A percentile compares a stretch with the other conserved stretches of the same genome.
Conservation (phyloP, 2,113 vertebrate genomes). For the Rhadina sibilatrix region DNA sequence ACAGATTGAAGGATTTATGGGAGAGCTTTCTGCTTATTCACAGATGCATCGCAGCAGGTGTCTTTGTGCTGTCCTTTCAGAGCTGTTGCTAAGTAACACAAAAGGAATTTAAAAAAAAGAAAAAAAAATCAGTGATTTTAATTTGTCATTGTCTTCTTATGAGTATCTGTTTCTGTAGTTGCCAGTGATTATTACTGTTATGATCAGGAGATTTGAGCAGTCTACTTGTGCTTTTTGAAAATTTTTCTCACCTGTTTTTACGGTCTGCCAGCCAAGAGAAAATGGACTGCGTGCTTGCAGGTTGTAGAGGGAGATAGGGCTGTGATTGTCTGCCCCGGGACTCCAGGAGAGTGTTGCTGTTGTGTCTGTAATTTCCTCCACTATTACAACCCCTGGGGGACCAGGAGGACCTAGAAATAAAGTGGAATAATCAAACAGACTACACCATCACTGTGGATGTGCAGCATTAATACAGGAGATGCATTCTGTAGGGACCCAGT, state of each 20-base stretch:
- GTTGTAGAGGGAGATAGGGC: constrained; percentile 90
- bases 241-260: constrained; percentile 87
- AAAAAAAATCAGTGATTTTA: background rate
- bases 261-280: constrained; percentile 96
- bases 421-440: constrained; percentile 28
- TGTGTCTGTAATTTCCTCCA: constrained; percentile 92
- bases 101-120: background rate
- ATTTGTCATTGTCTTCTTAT: background rate
- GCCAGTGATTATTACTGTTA: background rate
- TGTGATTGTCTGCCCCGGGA: constrained; percentile 92
- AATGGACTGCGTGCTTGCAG: constrained; percentile 95
- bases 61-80: constrained; percentile 35
- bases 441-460: background rate
- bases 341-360: constrained; percentile 95
- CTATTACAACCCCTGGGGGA: constrained; percentile 94
- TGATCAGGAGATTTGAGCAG: background rate
- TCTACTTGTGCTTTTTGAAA: background rate
- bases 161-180: background rate
- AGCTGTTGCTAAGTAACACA: background rate
- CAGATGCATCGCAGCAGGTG: background rate
- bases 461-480: background rate
- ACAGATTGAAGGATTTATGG: background rate
- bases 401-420: constrained; percentile 87
- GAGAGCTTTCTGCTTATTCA: constrained; percentile 13
- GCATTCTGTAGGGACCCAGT: background rate